Evolutionary conservation across 92 coral and sea anemone species (phyloP).

Genomic region (Zoanthus sansibaricus): DNA sequence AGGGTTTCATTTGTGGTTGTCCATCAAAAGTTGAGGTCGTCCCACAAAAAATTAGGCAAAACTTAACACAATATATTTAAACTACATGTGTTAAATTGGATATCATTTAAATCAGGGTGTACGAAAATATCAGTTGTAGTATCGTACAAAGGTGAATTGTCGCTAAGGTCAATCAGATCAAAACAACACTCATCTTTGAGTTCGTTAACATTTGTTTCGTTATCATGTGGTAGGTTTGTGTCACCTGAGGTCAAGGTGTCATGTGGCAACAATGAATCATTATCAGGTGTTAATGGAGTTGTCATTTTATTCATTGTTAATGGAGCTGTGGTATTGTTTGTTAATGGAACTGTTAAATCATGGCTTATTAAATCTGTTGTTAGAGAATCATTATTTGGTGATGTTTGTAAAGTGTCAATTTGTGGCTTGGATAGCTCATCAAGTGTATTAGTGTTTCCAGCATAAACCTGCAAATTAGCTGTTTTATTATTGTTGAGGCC

Average conservation of each 20-base stretch:
- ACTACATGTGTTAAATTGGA: not conserved
- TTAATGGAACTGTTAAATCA: not conserved
- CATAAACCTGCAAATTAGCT: not conserved
- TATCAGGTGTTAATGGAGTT: not conserved
- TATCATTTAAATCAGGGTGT: conserved; percentile 1
- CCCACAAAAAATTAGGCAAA: no score
- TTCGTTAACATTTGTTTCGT: no score
- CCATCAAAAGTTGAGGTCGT: no score
- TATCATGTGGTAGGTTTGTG: no score
- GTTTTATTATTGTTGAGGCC: not conserved
- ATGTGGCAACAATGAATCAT: not conserved
- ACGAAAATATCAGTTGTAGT: no score
- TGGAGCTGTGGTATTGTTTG: no score
- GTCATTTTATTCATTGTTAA: not conserved
- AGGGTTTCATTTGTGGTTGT: no score
- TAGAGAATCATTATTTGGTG: not conserved
- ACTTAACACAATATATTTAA: no score
- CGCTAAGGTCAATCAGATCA: conserved; percentile 1
- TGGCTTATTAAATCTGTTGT: not conserved
- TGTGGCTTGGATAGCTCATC: not conserved
- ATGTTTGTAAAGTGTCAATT: not conserved
- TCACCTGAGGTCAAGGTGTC: not conserved
- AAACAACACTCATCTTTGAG: not conserved
- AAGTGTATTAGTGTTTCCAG: not conserved
- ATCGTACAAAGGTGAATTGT: not conserved